Evolutionary conservation across 2,113 vertebrate species (phyloP).

Genomic region (Mustela nigripes): DNA sequence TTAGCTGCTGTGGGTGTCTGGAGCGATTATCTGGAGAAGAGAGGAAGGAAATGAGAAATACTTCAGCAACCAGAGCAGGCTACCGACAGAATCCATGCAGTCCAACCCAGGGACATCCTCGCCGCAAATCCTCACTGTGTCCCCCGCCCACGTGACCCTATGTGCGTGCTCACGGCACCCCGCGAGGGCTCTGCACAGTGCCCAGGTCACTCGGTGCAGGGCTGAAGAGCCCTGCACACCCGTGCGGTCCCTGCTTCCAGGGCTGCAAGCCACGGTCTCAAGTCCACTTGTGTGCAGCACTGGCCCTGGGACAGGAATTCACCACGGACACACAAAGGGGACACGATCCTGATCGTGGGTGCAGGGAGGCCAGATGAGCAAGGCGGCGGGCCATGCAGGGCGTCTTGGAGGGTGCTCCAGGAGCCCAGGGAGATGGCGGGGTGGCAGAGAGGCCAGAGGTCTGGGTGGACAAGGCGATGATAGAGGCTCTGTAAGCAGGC

Average conservation of each 20-base stretch:
- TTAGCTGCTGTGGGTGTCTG: not conserved
- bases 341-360: accelerated
- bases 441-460: accelerated
- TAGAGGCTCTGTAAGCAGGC: accelerated
- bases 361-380: not conserved
- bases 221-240: not conserved
- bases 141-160: accelerated
- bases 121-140: not conserved
- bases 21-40: not conserved
- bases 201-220: accelerated
- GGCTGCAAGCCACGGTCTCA: not conserved
- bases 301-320: accelerated
- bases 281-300: too few species aligned
- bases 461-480: accelerated
- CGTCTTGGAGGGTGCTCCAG: accelerated
- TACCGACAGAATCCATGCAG: accelerated
- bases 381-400: not conserved
- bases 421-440: not conserved
- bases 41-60: not conserved
- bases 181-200: not conserved
- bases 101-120: not conserved
- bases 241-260: not conserved
- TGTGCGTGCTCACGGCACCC: not conserved
- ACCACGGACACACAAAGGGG: accelerated
- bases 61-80: not conserved